Base-by-base conservation (phyloP, 2,113 vertebrate species). In the Turdus rufiventris region DNA sequence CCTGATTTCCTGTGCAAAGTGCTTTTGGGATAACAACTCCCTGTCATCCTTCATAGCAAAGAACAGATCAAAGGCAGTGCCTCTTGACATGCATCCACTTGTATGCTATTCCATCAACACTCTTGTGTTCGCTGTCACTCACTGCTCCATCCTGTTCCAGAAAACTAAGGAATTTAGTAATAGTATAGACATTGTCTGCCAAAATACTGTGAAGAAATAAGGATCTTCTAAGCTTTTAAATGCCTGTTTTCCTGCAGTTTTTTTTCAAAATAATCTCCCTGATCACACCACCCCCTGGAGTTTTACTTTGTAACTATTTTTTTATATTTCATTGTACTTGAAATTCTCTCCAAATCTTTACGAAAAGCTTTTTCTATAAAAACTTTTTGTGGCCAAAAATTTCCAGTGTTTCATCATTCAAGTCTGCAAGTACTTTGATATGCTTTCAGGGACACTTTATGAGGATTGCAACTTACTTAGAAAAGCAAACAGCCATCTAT, bases 1-100 rank as follows among this genome's bases (percentile, higher is more conserved):
- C 95, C 94, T 92, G 72, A 42, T 89, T 97, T 96, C 95, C 95
- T 92, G 77, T 50, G 67, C 93, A 92, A 95, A 96, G 92, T 96
- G 95, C 97, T 89, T 96, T 91, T 83, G 96, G 93, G 94, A 94
- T 66, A 89, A 75, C 82, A 94, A 84, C 93, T 96, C 92, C 92
- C 92, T 16, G 2, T 83, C 93, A 75, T 95, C 93, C 93, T 94
- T 73, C 60, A 48, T 53, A 89, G 83, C 60, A 88, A 94, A 93
- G 86, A 68, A 43, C 57, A 88, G 85, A 90, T 95, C 62, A 87
- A 92, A 96, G 95, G 75, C 36, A 65, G 74, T 36, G 36, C 56
- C 75, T 87, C 76, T 62, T 54, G 54, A 91, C 68, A 29, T 18
- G 31, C 40, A 71, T 38, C 61, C 45, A 43, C 70, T 75, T 58